Evolutionary conservation across 2,888 invertebrate genomes (phyloP), one percentile per base, ranked within the genome.

Genomic region (Boloria selene): DNA sequence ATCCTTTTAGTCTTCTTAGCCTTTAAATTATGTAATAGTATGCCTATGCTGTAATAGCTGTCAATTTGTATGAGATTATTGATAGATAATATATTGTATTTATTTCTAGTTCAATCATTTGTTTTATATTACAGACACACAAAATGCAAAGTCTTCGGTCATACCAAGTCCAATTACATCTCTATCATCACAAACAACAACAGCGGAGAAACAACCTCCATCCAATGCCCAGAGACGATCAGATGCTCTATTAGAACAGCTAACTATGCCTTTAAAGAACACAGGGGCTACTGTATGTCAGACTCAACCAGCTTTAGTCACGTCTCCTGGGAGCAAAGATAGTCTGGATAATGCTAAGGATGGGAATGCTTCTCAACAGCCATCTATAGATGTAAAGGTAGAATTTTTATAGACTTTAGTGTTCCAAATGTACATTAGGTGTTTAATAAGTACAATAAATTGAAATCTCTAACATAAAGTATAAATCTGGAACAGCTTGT

Each of bases 331-430:
- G 53, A 86, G 85, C 72, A 90, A 90, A 74, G 91, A 91, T 65
- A 85, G 82, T 69, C 75, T 85, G 75, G 90, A 90, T 56, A 82
- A 77, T 55, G 70, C 79, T 44, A 89, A 90, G 68, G 89, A 90
- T 70, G 83, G 78, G 58, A 84, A 77, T 74, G 76, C 77, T 70
- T 72, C 84, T 13, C 88, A 86, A 77, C 88, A 87, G 73, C 70
- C 85, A 59, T 70, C 82, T 69, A 70, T 86, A 72, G 92, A 92
- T 76, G 85, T 91, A 83, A 91, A 90, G 87, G 92, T 90, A 72
- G 13, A 26, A 13, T 47, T 52, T 51, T 52, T 52, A 6, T 6
- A 31, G 31, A 31, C 31, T 31, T 31, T 31, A 7, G 7, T 38
- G 7, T 38, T 2, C 31, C 7, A 38, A 0, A 38, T 10, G 2